Evolutionary conservation across 2,888 invertebrate species (phyloP).

Genomic region (Resseliella maxima): DNA sequence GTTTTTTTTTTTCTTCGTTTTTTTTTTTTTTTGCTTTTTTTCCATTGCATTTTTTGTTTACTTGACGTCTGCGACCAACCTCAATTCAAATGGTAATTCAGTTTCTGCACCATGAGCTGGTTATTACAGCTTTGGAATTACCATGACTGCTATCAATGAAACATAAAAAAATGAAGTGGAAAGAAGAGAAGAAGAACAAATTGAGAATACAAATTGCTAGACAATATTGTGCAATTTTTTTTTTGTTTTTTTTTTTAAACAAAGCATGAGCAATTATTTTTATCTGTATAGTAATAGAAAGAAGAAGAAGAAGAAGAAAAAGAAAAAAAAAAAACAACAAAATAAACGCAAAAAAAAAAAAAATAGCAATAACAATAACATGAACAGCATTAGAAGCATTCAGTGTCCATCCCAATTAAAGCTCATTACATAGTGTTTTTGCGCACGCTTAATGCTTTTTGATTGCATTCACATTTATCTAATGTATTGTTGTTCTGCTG

Average conservation of each 20-base stretch:
- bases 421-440: not conserved
- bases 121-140: not conserved
- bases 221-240: not conserved
- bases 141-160: constrained; percentile 9
- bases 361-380: not conserved
- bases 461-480: constrained; percentile 3
- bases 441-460: not conserved
- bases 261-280: not conserved
- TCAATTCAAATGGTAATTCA: constrained; percentile 48
- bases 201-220: not conserved
- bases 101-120: not conserved
- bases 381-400: not conserved
- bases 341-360: not conserved
- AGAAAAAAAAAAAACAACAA: not conserved
- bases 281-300: not conserved
- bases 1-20: not conserved
- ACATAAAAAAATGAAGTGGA: not conserved
- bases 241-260: no score
- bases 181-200: not conserved
- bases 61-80: not conserved
- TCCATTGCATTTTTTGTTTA: not conserved
- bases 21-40: not conserved
- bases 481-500: not conserved
- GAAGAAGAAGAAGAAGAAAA: not conserved
- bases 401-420: constrained; percentile 24